Evolutionary conservation across 2,888 invertebrate genomes (phyloP).

Genomic region (Papilio protenor): DNA sequence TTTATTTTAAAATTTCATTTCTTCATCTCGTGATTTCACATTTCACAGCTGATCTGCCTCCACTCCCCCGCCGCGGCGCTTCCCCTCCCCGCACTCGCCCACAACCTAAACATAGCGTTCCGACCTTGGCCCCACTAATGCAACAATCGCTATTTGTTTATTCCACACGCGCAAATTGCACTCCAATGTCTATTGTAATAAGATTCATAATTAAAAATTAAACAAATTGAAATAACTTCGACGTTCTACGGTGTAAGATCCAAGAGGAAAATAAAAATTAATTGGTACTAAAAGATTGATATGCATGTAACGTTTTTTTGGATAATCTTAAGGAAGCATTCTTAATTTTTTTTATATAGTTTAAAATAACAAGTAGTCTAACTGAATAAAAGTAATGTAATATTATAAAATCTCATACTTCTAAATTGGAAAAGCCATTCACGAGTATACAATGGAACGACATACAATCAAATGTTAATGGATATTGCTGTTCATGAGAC

Average conservation of each 20-base stretch:
- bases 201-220: constrained; percentile 19
- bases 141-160: constrained; percentile 45
- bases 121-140: constrained; percentile 45
- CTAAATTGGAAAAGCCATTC: no score
- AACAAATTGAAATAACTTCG: constrained; percentile 10
- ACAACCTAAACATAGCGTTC: constrained; percentile 40
- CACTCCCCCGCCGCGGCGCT: neutral
- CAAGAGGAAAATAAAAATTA: constrained; percentile 16
- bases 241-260: neutral
- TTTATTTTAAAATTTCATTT: neutral
- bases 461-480: no score
- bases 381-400: no score
- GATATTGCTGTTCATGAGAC: no score
- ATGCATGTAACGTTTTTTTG: neutral
- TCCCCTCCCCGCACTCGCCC: constrained; percentile 4
- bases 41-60: constrained; percentile 15
- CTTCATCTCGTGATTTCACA: neutral
- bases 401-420: no score
- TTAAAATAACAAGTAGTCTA: neutral
- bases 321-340: neutral
- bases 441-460: no score
- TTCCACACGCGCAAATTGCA: constrained; percentile 40
- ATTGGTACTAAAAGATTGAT: constrained; percentile 15
- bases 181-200: constrained; percentile 11
- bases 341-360: neutral